Evolutionary conservation across 2,888 invertebrate genomes (phyloP), one percentile per base, ranked within the genome.

Genomic region (Tetheella fluctuosa): DNA sequence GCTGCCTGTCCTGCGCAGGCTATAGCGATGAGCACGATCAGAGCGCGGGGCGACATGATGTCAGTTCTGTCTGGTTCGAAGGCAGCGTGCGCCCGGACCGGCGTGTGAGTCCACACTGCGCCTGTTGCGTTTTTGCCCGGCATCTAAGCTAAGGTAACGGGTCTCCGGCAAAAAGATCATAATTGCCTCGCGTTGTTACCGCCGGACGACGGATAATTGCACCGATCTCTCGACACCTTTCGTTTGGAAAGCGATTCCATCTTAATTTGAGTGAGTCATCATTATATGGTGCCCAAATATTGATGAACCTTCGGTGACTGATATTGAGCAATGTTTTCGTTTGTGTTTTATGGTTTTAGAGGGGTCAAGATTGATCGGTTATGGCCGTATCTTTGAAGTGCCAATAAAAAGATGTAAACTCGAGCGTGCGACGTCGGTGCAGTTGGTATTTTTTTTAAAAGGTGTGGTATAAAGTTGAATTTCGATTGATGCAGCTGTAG

Each of bases 81-180:
- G 69, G 68, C 73, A 75, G 82, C 89, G 90, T 89, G 83, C 84
- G 83, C 76, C 77, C 79, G 71, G 74, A 77, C 71, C 83, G 84
- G 78, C 83, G 82, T 71, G 67, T 75, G 74, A 81, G 73, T 75
- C 77, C 70, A 80, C 81, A 91, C 91, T 91, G 90, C 83, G 88
- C 75, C 70, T 70, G 80, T 68, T 78, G 79, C 84, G 86, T 83
- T 86, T 86, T 85, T 86, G 89, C 87, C 76, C 79, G 81, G 84
- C 88, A 84, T 86, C 90, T 90, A 88, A 89, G 82, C 83, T 79
- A 80, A 87, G 81, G 80, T 92, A 92, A 92, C 92, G 92, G 92
- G 87, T 81, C 88, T 84, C 80, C 78, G 73, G 91, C 90, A 92
- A 92, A 92, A 92, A 91, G 88, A 91, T 91, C 85, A 82, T 90